phyloP scores from a whole-genome alignment of 2,888 invertebrate species.

The Volucella zonaria region DNA sequence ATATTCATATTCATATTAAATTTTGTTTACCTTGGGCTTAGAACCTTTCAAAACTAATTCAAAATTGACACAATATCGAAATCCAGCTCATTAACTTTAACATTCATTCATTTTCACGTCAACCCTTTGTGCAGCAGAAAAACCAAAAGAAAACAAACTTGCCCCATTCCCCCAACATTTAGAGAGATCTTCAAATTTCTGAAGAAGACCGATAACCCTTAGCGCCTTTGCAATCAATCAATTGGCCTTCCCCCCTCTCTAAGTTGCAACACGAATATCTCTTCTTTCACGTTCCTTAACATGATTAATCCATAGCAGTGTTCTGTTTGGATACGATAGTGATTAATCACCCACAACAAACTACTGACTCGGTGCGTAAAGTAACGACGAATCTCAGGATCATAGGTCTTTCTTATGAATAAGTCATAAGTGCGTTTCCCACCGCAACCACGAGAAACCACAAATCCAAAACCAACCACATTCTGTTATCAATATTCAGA shows the following conservation, averaged over 20 bases:
- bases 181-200: slow-evolving; percentile 7
- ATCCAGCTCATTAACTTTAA: too few relatives aligned
- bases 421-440: slow-evolving; percentile 52
- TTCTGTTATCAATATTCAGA: slow-evolving; percentile 46
- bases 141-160: too few relatives aligned
- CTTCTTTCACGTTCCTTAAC: slow-evolving; percentile 58
- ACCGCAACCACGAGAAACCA: slow-evolving; percentile 24
- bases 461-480: slow-evolving; percentile 9
- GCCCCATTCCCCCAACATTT: too few relatives aligned
- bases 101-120: too few relatives aligned
- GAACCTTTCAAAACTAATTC: too few relatives aligned
- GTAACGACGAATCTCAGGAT: slow-evolving; percentile 43
- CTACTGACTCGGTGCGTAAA: neutral
- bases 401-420: slow-evolving; percentile 64
- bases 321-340: slow-evolving; percentile 60
- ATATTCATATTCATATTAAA: too few relatives aligned
- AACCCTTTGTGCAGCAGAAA: too few relatives aligned
- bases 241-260: slow-evolving; percentile 22
- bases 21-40: too few relatives aligned
- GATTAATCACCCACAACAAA: slow-evolving; percentile 64
- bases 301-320: slow-evolving; percentile 56
- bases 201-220: slow-evolving; percentile 70
- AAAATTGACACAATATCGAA: too few relatives aligned
- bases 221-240: slow-evolving; percentile 70
- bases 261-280: slow-evolving; percentile 1